Base-by-base conservation (phyloP, 2,888 invertebrate species). In the Pseudoips prasinana region DNA sequence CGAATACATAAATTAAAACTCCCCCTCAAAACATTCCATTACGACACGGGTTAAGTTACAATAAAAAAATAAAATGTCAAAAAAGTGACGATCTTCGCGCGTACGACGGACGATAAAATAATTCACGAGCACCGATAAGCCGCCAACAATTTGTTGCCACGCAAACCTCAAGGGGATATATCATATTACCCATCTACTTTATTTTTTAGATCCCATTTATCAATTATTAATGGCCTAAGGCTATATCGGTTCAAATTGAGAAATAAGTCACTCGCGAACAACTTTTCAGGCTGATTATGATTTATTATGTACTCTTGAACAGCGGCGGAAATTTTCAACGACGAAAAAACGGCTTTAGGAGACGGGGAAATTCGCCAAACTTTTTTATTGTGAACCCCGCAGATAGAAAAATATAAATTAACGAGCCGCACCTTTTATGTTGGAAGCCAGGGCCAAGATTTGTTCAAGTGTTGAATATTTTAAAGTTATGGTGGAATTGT, bases 221-320 rank as follows among this genome's bases (percentile, higher is more conserved):
- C 70, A 72, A 70, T 66, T 63, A 64, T 63, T 56, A 56, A 56
- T 55, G 55, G 53, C 54, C 56, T 19, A 30, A 39, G 47, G 54
- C 53, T 30, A 55, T 58, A 65, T 68, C 59, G 65, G 49, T 46
- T 46, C 52, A 64, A 72, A 71, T 69, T 71, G 70, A 62, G 67
- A 69, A 69, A 67, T 73, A 73, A 71, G 69, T 69, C 72, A 58
- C 59, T 60, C 43, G 53, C 59, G 39, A 46, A 49, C 55, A 64
- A 70, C 64, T 70, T 69, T 69, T 47, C 52, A 64, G 40, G 37
- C 37, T 55, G 59, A 67, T 71, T 65, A 64, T 66, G 73, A 72
- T 73, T 71, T 72, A 73, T 73, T 64, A 60, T 57, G 42, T 54
- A 47, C 49, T 48, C 46, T 23, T 34, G 32, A 46, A 39, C 43